These are phyloP conservation scores for Cheirogaleus major DNA, from an alignment of 2,797 vertebrate genomes.

Conservation along the genomic window DNA sequence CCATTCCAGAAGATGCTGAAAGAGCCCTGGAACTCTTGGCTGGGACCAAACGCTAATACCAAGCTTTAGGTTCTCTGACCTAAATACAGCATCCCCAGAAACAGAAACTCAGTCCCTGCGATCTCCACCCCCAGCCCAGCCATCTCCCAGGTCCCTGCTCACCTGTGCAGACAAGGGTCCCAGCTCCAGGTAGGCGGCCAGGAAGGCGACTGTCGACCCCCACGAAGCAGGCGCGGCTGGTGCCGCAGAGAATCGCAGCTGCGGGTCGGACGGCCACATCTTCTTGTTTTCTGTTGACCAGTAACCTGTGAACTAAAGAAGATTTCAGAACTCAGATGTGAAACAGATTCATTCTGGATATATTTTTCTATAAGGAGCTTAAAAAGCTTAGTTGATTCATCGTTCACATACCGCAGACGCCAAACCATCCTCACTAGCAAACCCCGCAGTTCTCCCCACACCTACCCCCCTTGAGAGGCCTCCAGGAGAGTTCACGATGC, in stretches of 20 bases:
- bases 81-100: background rate
- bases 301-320: constrained; percentile 73
- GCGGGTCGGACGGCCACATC: background rate
- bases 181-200: background rate
- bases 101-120: background rate
- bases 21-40: background rate
- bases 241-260: no score
- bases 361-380: constrained; percentile 74
- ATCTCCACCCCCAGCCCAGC: background rate
- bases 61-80: background rate
- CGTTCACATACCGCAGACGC: background rate
- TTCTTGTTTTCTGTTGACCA: constrained; percentile 60
- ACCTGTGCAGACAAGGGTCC: background rate
- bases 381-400: background rate
- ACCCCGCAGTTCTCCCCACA: background rate
- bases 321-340: constrained; percentile 53
- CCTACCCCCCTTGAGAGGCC: background rate
- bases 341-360: constrained; percentile 56
- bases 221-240: background rate
- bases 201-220: background rate
- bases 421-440: background rate
- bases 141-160: background rate
- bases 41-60: background rate
- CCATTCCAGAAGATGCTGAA: background rate
- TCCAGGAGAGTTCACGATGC: background rate